Evolutionary conservation across 2,797 vertebrate genomes (phyloP), one percentile per base, ranked within the genome.

Genomic region (Parauchenoglanis punctatus): DNA sequence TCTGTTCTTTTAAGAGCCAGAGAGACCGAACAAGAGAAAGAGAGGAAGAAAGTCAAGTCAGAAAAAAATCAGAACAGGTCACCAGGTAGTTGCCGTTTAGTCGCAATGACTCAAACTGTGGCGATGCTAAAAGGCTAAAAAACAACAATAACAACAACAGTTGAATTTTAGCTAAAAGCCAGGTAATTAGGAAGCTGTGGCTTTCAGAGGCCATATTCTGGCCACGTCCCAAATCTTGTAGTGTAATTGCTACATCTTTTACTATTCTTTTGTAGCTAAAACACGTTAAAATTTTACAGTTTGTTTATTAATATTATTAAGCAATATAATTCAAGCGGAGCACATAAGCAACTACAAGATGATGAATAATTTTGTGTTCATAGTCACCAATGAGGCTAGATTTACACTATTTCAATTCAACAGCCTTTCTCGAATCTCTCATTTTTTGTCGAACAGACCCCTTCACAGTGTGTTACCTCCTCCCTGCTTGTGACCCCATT

Each of bases 1-100:
- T 18, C 44, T 85, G 84, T 77, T 78, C 61, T 78, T 49, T 63
- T 31, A 76, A 76, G 23, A 31, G 25, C 15, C 56, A 65, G 40
- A 65, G n/a, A 85, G 44, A 65, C 25, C 52, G 20, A 65, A n/a
- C 52, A 46, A 75, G 23, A 61, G 52, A 46, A 58, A 58, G 5
- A 28, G 20, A 72, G 67, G 28, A 58, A 15, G 28, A 83, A 31
- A 56, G 31, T n/a, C 3, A 4, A 77, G 28, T 31, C 15, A 77
- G 75, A n/a, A 78, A 76, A 75, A 72, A 76, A 52, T 52, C 4
- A 3, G n/a, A 56, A 35, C 54, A 59, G 10, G 54, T 80, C 31
- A 80, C 77, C 31, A 58, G 77, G 7, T 8, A 28, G 12, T 58
- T 78, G 7, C 18, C 1, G 17, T 56, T 78, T 78, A 0, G 28